phyloP scores from a whole-genome alignment of 2,888 invertebrate species.

The Spialia ferax region DNA sequence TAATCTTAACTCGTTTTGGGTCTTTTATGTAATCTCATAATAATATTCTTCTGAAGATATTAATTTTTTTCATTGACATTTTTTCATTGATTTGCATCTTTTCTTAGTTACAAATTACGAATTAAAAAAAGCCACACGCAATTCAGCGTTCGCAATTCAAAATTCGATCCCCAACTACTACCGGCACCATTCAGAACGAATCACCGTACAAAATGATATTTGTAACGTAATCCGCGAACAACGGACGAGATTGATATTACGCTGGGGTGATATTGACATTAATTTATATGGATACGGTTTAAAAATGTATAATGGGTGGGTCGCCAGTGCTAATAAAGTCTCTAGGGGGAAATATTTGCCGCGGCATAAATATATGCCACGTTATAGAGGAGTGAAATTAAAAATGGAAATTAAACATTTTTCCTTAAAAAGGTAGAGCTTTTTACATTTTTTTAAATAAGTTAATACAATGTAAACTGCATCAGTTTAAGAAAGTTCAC shows the following conservation, averaged over 20 bases:
- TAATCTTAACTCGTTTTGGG: too few relatives aligned
- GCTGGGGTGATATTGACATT: slow-evolving; percentile 84
- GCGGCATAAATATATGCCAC: slow-evolving; percentile 60
- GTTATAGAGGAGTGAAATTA: slow-evolving; percentile 18
- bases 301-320: slow-evolving; percentile 85
- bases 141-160: slow-evolving; percentile 13
- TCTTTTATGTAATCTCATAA: too few relatives aligned
- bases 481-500: too few relatives aligned
- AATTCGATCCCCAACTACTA: slow-evolving; percentile 20
- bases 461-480: too few relatives aligned
- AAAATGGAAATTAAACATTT: slow-evolving; percentile 8
- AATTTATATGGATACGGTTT: slow-evolving; percentile 85
- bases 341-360: slow-evolving; percentile 65
- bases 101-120: background rate
- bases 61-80: background rate
- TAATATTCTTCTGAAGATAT: too few relatives aligned
- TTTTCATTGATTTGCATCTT: background rate
- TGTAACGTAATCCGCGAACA: slow-evolving; percentile 86
- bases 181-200: slow-evolving; percentile 84
- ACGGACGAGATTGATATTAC: slow-evolving; percentile 83
- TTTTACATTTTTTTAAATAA: too few relatives aligned
- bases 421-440: too few relatives aligned
- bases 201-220: slow-evolving; percentile 86
- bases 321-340: slow-evolving; percentile 80
- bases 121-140: background rate